phyloP scores from a whole-genome alignment of 2,113 vertebrate species.

The Zosterops lateralis region DNA sequence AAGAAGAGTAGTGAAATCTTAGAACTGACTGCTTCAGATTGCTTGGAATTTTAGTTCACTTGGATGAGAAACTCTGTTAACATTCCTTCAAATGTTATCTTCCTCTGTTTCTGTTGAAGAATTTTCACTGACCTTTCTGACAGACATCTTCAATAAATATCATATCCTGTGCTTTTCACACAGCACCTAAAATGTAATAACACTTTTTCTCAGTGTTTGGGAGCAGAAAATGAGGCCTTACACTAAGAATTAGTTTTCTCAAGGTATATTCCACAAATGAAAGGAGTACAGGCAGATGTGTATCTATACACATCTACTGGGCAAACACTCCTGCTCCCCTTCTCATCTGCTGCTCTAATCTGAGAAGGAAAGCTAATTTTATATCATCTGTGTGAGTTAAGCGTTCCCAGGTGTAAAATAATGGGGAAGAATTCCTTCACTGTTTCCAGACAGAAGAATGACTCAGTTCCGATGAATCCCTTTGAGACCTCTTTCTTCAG shows the following conservation, averaged over 20 bases:
- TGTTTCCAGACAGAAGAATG: not conserved
- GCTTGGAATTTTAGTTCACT: not conserved
- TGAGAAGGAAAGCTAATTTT: not conserved
- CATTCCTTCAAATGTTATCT: not conserved
- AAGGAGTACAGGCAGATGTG: not conserved
- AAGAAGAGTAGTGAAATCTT: not conserved
- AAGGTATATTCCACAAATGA: not conserved
- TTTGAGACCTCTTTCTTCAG: not conserved
- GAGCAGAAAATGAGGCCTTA: not conserved
- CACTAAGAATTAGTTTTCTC: not conserved
- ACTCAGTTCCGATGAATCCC: conserved; percentile 14
- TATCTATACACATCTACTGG: not conserved
- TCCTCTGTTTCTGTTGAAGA: not conserved
- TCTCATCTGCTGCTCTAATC: not conserved
- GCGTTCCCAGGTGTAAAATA: conserved; percentile 19
- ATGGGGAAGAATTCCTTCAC: not conserved
- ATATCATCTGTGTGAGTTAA: not conserved
- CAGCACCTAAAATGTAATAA: not conserved
- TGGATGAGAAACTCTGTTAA: not conserved
- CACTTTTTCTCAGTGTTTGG: not conserved
- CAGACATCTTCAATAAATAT: not conserved
- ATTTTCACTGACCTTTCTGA: not conserved
- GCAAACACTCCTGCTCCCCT: not conserved
- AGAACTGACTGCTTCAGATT: not conserved
- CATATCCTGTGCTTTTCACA: not conserved